phyloP scores from a whole-genome alignment of 1,140 invertebrate species.

The Grapholita molesta region DNA sequence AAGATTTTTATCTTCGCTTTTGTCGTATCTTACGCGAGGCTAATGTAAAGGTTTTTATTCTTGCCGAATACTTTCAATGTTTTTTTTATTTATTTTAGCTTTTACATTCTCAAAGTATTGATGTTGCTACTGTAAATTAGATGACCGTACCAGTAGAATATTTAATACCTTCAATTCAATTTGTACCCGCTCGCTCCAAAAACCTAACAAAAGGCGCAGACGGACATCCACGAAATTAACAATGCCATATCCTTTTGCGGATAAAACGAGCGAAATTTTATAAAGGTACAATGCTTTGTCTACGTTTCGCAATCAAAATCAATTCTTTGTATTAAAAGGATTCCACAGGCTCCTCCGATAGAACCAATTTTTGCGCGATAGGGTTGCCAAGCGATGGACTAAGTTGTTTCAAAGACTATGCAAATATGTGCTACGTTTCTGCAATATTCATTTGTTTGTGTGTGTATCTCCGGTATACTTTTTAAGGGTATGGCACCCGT shows the following conservation, averaged over 20 bases:
- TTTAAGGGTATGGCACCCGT: background rate
- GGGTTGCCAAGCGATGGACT: constrained; percentile 23
- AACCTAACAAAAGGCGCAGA: constrained; percentile 2
- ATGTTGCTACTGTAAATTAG: background rate
- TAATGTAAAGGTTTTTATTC: background rate
- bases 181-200: background rate
- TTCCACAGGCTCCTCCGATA: constrained; percentile 49
- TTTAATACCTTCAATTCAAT: background rate
- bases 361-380: constrained; percentile 43
- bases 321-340: constrained; percentile 58
- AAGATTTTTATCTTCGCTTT: constrained; percentile 40
- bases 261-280: constrained; percentile 48
- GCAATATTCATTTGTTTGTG: background rate
- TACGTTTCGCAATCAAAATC: constrained; percentile 57
- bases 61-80: background rate
- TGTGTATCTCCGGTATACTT: background rate
- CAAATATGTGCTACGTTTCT: background rate
- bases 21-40: background rate
- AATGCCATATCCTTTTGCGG: constrained; percentile 32
- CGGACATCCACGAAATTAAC: constrained; percentile 14
- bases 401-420: background rate
- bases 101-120: background rate
- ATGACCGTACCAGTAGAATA: background rate
- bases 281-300: constrained; percentile 50
- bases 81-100: background rate